Evolutionary conservation across 2,888 invertebrate species (phyloP).

Genomic region (Cantharis rufa): DNA sequence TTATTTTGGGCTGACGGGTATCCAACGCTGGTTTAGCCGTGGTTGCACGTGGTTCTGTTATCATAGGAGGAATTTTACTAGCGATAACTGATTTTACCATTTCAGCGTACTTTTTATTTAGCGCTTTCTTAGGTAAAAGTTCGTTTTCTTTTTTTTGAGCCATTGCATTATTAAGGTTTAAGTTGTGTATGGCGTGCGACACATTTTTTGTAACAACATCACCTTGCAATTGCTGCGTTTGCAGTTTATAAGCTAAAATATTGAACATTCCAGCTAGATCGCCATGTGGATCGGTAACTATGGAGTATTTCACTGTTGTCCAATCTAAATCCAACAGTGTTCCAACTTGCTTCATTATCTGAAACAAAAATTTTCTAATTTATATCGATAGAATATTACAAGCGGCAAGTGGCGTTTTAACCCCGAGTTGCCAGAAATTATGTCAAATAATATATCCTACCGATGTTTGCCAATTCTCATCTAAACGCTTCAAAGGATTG

Average conservation of each 20-base stretch:
- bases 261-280: constrained; percentile 66
- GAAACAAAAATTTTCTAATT: too few relatives aligned
- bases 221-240: constrained; percentile 38
- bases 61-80: not conserved
- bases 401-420: too few relatives aligned
- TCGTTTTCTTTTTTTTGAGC: not conserved
- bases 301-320: constrained; percentile 57
- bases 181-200: not conserved
- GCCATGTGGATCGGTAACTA: constrained; percentile 63
- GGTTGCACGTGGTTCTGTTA: not conserved
- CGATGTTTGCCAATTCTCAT: constrained; percentile 44
- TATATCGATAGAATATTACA: too few relatives aligned
- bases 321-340: constrained; percentile 55
- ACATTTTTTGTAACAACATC: constrained; percentile 40
- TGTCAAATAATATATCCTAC: constrained; percentile 5
- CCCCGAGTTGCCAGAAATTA: too few relatives aligned
- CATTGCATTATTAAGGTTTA: not conserved
- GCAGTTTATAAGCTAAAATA: constrained; percentile 53
- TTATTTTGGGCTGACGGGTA: not conserved
- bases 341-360: constrained; percentile 60
- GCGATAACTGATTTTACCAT: not conserved
- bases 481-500: constrained; percentile 56
- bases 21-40: not conserved
- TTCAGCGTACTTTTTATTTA: too few relatives aligned
- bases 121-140: not conserved